Conservation (phyloP, 2,888 invertebrate genomes). For the Smittia aterrima region DNA sequence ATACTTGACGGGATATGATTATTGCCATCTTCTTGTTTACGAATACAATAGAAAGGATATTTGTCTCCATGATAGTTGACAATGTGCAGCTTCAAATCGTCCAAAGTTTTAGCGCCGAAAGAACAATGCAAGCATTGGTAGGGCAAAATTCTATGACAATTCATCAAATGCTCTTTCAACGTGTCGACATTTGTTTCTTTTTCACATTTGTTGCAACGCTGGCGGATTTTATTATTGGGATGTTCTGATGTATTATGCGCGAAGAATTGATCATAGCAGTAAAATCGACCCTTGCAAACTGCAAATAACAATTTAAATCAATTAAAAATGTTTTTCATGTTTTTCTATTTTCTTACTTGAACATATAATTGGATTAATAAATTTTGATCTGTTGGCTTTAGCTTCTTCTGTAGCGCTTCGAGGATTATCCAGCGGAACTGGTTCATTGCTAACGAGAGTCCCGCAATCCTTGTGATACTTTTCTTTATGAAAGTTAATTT, state of each 20-base stretch:
- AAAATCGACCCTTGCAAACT: constrained; percentile 3
- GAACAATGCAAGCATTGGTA: neutral
- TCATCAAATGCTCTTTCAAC: neutral
- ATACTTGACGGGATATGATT: too few relatives aligned
- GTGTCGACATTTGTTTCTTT: neutral
- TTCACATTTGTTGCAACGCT: neutral
- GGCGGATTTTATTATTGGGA: neutral
- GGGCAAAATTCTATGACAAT: neutral
- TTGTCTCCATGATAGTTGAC: neutral
- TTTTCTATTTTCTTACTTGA: constrained; percentile 1
- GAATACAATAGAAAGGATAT: neutral
- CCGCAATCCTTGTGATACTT: neutral
- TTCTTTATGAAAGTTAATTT: neutral
- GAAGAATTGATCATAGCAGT: neutral
- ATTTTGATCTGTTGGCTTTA: neutral
- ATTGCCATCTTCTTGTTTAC: neutral
- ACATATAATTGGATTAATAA: neutral
- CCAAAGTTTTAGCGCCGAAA: neutral
- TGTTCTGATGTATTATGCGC: neutral
- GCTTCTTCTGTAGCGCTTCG: neutral
- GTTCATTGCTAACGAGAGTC: neutral
- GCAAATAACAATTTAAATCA: constrained; percentile 2
- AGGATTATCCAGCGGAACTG: neutral
- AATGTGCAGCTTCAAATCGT: neutral
- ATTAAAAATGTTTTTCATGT: neutral